A percentile compares a stretch with the other conserved stretches of the same genome.
Evolutionary conservation across 2,888 invertebrate species (phyloP).

Genomic region (Polydrusus tereticollis): DNA sequence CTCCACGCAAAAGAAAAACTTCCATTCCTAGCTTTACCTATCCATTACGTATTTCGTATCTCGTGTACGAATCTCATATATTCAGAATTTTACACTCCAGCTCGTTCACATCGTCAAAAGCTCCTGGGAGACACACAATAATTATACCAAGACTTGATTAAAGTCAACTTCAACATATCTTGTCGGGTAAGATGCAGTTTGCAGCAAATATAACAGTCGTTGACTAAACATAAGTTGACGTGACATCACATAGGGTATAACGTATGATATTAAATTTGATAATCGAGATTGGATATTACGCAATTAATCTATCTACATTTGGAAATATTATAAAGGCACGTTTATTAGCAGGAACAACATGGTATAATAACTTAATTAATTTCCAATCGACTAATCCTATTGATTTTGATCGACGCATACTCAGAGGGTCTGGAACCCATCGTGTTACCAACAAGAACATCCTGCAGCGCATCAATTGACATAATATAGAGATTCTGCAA

Average conservation of each 20-base stretch:
- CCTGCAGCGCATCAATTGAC: too few relatives aligned
- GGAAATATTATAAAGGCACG: too few relatives aligned
- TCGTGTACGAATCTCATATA: background rate
- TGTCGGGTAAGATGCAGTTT: background rate
- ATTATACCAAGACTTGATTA: conserved; percentile 2
- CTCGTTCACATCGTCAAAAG: background rate
- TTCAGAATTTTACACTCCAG: background rate
- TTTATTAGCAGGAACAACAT: too few relatives aligned
- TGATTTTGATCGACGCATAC: too few relatives aligned
- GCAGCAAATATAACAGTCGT: background rate
- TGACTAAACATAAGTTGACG: background rate
- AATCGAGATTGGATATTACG: too few relatives aligned
- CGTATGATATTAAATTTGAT: background rate
- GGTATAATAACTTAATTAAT: too few relatives aligned
- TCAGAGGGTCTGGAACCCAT: too few relatives aligned
- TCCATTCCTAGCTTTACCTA: background rate
- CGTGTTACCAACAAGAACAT: too few relatives aligned
- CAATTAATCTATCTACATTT: too few relatives aligned
- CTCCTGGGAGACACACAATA: background rate
- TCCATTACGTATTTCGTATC: background rate
- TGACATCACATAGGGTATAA: background rate
- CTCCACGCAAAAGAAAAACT: background rate
- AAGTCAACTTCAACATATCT: background rate
- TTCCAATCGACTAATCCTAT: too few relatives aligned
- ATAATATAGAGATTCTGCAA: too few relatives aligned